These are phyloP conservation scores for Drosophila nasuta DNA, from an alignment of 1,140 invertebrate genomes.

Conservation along the genomic window DNA sequence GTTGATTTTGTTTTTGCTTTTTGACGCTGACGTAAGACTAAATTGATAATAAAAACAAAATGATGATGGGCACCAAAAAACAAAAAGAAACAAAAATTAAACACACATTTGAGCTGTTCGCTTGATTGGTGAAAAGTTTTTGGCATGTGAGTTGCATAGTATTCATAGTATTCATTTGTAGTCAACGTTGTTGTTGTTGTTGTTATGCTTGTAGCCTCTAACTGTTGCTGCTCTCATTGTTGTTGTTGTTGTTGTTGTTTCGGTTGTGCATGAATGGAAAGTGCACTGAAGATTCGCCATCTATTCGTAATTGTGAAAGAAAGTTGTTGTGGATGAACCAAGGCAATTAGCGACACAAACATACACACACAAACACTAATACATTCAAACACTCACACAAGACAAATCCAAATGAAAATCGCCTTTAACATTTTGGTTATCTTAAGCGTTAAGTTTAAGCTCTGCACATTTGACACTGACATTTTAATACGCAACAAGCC, in stretches of 20 bases:
- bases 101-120: background rate
- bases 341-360: conserved; percentile 32
- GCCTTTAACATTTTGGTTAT: conserved; percentile 1
- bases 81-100: too few relatives aligned
- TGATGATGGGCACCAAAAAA: conserved; percentile 38
- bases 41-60: conserved; percentile 31
- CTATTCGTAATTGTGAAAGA: conserved; percentile 36
- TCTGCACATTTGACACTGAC: conserved; percentile 1
- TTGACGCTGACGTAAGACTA: conserved; percentile 43
- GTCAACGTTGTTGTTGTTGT: background rate
- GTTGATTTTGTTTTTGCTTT: background rate
- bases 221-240: background rate
- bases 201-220: conserved; percentile 10
- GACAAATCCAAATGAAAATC: conserved; percentile 2
- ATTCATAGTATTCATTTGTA: conserved; percentile 13
- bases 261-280: conserved; percentile 35
- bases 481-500: background rate
- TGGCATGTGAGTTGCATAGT: conserved; percentile 45
- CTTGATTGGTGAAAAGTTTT: conserved; percentile 50
- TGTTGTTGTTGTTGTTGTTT: background rate
- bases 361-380: background rate
- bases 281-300: conserved; percentile 35
- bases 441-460: background rate
- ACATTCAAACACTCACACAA: background rate
- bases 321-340: conserved; percentile 34